A percentile compares a stretch with the other conserved stretches of the same genome.
Evolutionary conservation across 1,140 invertebrate genomes (phyloP).

Genomic region (Meloidogyne chitwoodi): DNA sequence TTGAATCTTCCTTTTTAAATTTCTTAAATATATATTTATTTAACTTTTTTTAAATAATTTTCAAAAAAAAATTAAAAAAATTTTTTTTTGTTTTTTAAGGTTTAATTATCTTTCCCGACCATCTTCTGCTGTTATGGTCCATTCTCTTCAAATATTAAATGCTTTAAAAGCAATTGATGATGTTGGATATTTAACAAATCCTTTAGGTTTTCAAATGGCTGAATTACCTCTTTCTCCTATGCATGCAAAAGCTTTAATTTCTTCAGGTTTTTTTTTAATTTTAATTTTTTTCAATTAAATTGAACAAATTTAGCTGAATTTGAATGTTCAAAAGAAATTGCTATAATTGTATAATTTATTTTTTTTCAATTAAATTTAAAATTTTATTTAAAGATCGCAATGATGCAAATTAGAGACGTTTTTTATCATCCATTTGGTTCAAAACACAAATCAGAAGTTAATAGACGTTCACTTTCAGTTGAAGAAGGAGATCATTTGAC

Average conservation of each 20-base stretch:
- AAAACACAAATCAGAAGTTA: slow-evolving; percentile 64
- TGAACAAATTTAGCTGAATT: slow-evolving; percentile 67
- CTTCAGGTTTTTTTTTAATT: slow-evolving; percentile 64
- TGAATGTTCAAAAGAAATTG: slow-evolving; percentile 81
- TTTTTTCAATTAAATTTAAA: not conserved
- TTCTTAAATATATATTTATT: too few species aligned
- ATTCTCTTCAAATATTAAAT: slow-evolving; percentile 75
- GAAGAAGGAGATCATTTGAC: slow-evolving; percentile 75
- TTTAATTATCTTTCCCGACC: slow-evolving; percentile 78
- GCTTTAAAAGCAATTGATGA: slow-evolving; percentile 76
- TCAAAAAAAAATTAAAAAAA: not conserved
- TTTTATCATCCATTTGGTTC: slow-evolving; percentile 65
- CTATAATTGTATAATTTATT: slow-evolving; percentile 69
- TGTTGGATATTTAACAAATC: slow-evolving; percentile 74
- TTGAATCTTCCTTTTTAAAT: too few species aligned
- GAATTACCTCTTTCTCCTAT: slow-evolving; percentile 85
- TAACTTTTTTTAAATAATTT: too few species aligned
- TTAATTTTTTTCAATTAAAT: slow-evolving; percentile 55
- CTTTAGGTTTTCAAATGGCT: slow-evolving; percentile 78
- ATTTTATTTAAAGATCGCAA: slow-evolving; percentile 63
- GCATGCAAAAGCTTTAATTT: slow-evolving; percentile 79
- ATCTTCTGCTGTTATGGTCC: slow-evolving; percentile 78
- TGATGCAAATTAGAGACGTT: slow-evolving; percentile 86
- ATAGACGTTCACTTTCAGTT: slow-evolving; percentile 78
- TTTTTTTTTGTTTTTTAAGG: not conserved